phyloP scores from a whole-genome alignment of 92 coral and sea anemone species.

The Porites evermanni region DNA sequence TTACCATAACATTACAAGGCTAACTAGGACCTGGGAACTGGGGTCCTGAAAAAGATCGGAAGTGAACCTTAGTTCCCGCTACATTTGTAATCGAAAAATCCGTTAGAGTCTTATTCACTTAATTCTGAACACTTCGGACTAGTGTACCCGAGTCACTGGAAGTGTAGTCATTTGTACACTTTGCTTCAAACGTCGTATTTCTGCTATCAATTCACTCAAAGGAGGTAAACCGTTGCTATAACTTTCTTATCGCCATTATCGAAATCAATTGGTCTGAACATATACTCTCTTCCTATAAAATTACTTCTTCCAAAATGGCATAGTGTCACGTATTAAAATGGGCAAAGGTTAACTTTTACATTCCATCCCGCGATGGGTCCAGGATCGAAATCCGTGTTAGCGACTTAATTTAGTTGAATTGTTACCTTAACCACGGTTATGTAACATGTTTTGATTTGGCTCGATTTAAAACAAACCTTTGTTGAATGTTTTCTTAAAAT shows the following conservation, averaged over 20 bases:
- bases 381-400: neutral
- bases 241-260: neutral
- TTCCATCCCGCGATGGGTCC: neutral
- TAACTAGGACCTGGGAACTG: too few relatives aligned
- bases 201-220: neutral
- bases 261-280: neutral
- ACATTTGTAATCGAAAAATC: too few relatives aligned
- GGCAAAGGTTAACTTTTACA: neutral
- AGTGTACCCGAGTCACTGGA: too few relatives aligned
- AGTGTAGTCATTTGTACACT: too few relatives aligned
- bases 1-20: too few relatives aligned
- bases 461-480: neutral
- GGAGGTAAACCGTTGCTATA: neutral
- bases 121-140: too few relatives aligned
- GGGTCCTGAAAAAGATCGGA: too few relatives aligned
- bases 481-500: neutral
- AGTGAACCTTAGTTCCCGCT: too few relatives aligned
- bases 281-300: too few relatives aligned
- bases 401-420: neutral
- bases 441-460: neutral
- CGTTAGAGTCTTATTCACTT: too few relatives aligned
- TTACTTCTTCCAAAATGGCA: too few relatives aligned
- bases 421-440: neutral
- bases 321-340: neutral
- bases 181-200: too few relatives aligned